Evolutionary conservation across 2,888 invertebrate species (phyloP).

Genomic region (Phymatocera aterrima): DNA sequence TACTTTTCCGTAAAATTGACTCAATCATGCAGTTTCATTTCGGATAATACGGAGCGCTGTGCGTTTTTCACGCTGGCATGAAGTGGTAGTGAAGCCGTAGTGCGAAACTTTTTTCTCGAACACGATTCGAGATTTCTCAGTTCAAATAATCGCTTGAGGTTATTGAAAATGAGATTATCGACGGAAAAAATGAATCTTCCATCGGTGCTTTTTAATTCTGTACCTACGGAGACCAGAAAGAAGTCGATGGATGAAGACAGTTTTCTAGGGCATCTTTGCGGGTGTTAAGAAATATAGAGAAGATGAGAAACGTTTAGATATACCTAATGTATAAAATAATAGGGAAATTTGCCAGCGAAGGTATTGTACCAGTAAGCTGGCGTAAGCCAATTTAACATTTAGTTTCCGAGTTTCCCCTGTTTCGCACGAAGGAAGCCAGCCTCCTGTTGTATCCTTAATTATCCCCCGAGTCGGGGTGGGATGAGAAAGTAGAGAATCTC

Average conservation of each 20-base stretch:
- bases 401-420: slow-evolving; percentile 48
- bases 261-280: neutral
- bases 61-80: too few relatives aligned
- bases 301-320: slow-evolving; percentile 43
- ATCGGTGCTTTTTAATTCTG: neutral
- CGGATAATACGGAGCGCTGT: too few relatives aligned
- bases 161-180: too few relatives aligned
- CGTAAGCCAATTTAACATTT: slow-evolving; percentile 67
- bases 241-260: neutral
- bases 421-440: slow-evolving; percentile 55
- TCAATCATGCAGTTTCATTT: too few relatives aligned
- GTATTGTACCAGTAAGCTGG: slow-evolving; percentile 52
- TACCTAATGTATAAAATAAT: slow-evolving; percentile 40
- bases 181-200: neutral
- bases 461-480: slow-evolving; percentile 55
- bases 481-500: slow-evolving; percentile 49
- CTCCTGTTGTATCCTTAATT: slow-evolving; percentile 70
- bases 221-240: neutral
- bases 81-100: too few relatives aligned
- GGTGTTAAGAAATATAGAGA: neutral
- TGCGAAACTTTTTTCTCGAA: too few relatives aligned
- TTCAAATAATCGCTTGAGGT: too few relatives aligned
- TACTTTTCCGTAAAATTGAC: too few relatives aligned
- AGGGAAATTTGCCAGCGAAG: slow-evolving; percentile 42
- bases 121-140: too few relatives aligned